These are phyloP conservation scores for Raja brachyura DNA, from an alignment of 2,113 vertebrate genomes.

Conservation along the genomic window DNA sequence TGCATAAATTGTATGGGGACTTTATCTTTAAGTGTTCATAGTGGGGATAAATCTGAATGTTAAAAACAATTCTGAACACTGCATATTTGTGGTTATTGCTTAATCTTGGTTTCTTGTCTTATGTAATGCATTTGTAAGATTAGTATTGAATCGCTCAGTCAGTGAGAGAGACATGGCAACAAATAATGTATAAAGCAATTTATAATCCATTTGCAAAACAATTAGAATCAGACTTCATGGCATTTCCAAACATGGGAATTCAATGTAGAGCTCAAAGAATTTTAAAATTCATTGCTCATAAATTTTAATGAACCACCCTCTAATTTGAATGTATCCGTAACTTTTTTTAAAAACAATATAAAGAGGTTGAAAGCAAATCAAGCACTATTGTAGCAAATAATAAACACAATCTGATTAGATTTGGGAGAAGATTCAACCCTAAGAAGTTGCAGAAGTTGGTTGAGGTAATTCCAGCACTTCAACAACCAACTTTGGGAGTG, in stretches of 20 bases:
- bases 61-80: background rate
- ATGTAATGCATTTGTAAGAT: background rate
- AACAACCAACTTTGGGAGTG: background rate
- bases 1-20: background rate
- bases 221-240: background rate
- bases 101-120: background rate
- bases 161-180: background rate
- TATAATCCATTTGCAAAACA: background rate
- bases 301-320: background rate
- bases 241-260: background rate
- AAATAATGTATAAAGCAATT: background rate
- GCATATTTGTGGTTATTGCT: background rate
- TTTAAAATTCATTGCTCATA: background rate
- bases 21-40: background rate
- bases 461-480: background rate
- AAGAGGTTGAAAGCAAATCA: background rate
- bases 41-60: background rate
- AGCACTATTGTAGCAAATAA: background rate
- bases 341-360: background rate
- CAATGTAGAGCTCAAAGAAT: background rate
- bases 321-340: background rate
- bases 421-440: background rate
- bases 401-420: background rate
- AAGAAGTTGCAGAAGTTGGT: background rate
- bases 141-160: background rate